Conservation (phyloP, 2,113 vertebrate genomes). For the Isichthys henryi region DNA sequence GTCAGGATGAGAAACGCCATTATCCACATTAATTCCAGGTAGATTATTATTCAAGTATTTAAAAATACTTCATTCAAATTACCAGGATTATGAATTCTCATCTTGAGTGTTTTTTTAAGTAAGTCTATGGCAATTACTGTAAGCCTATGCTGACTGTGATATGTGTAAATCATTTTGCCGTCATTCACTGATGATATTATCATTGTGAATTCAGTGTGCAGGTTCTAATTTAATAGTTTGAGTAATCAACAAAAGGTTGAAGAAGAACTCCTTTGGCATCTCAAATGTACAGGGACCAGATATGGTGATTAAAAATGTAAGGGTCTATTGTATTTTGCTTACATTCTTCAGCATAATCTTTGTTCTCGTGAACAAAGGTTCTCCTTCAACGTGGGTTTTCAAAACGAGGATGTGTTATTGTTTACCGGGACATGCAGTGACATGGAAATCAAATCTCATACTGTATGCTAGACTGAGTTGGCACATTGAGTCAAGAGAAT, state of each 20-base stretch:
- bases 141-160: not conserved
- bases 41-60: not conserved
- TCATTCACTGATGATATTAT: not conserved
- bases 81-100: not conserved
- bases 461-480: not conserved
- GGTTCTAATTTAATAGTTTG: not conserved
- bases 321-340: not conserved
- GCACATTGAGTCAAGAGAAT: not conserved
- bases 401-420: not conserved
- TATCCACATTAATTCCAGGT: not conserved
- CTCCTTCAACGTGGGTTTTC: not conserved
- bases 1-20: not conserved
- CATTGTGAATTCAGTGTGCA: not conserved
- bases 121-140: not conserved
- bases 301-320: not conserved
- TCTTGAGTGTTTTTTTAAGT: not conserved
- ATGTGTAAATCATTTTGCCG: not conserved
- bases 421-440: not conserved
- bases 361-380: not conserved
- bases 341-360: not conserved
- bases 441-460: not conserved
- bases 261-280: not conserved
- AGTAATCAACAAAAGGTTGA: not conserved
- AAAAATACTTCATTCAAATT: not conserved
- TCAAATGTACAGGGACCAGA: not conserved